These are phyloP conservation scores for Plagodis dolabraria DNA, from an alignment of 2,888 invertebrate species.

Conservation along the genomic window DNA sequence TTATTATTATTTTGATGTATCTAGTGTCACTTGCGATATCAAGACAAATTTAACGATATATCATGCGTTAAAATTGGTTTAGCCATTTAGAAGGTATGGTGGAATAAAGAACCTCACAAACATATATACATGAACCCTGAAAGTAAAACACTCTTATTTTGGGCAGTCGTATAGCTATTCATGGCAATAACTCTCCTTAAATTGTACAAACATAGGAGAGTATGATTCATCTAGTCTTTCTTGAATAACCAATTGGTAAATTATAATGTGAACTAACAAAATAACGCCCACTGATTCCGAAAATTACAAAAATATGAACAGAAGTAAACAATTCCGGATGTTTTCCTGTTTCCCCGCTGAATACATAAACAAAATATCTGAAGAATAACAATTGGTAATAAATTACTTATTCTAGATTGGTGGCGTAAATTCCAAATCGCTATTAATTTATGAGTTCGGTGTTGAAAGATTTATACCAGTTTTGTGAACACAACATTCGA, in stretches of 20 bases:
- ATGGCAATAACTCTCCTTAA: too few relatives aligned
- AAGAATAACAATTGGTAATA: constrained; percentile 17
- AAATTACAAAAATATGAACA: constrained; percentile 4
- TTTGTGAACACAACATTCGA: neutral
- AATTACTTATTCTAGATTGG: constrained; percentile 15
- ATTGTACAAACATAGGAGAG: too few relatives aligned
- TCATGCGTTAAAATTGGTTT: too few relatives aligned
- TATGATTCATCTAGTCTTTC: neutral
- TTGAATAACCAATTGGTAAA: too few relatives aligned
- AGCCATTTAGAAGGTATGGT: too few relatives aligned
- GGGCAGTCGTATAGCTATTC: too few relatives aligned
- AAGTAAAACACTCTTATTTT: too few relatives aligned
- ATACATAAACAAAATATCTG: constrained; percentile 16
- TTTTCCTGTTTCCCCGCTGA: constrained; percentile 6
- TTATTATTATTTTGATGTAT: too few relatives aligned
- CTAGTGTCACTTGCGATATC: too few relatives aligned
- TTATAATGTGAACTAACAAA: neutral
- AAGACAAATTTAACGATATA: too few relatives aligned
- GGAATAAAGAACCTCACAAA: too few relatives aligned
- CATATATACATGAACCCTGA: too few relatives aligned
- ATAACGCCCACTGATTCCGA: neutral
- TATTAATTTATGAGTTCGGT: neutral
- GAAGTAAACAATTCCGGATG: constrained; percentile 1
- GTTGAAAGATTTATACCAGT: neutral
- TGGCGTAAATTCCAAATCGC: constrained; percentile 1